phyloP scores from a whole-genome alignment of 1,140 invertebrate species.

The Scaptodrosophila lebanonensis region DNA sequence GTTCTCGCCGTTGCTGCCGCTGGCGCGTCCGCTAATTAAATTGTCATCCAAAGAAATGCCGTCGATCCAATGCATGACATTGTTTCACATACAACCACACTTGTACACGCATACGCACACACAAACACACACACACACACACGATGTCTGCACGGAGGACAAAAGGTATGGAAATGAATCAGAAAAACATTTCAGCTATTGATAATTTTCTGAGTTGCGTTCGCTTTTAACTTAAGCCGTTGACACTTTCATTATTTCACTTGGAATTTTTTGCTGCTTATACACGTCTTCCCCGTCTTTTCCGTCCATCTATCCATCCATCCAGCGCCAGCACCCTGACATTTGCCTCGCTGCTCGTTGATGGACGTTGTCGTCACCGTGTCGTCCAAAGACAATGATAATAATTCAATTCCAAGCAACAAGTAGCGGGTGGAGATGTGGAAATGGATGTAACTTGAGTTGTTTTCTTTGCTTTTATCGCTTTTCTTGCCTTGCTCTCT shows the following conservation, averaged over 20 bases:
- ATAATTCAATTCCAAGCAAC: conserved; percentile 49
- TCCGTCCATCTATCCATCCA: background rate
- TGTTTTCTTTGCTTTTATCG: conserved; percentile 18
- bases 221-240: background rate
- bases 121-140: conserved; percentile 2
- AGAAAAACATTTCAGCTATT: background rate
- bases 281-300: background rate
- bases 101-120: conserved; percentile 27
- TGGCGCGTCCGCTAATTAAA: conserved; percentile 76
- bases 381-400: conserved; percentile 20
- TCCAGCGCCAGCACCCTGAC: no score
- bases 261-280: background rate
- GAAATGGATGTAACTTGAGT: conserved; percentile 12
- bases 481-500: conserved; percentile 22
- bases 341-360: no score
- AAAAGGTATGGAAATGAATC: background rate
- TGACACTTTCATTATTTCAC: background rate
- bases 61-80: conserved; percentile 77
- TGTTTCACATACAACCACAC: conserved; percentile 53
- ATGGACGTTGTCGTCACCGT: no score
- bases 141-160: background rate
- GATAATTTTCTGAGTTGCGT: background rate
- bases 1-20: conserved; percentile 67
- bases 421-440: conserved; percentile 36
- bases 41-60: conserved; percentile 76